Base-by-base conservation (phyloP, 2,113 vertebrate genomes). In the Atractosteus spatula region DNA sequence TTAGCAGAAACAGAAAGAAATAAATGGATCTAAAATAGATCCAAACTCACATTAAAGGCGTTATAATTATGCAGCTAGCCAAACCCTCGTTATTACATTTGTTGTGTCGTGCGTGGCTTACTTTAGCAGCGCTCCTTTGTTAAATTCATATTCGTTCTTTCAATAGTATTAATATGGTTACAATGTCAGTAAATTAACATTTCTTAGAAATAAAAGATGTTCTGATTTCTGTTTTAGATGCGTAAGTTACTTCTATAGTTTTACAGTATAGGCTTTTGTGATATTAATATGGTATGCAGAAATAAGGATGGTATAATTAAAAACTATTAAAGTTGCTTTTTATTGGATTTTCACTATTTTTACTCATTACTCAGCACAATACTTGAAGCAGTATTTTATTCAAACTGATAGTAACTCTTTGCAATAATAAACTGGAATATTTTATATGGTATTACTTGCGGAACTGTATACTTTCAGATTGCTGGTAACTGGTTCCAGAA, bases 161-260 rank as follows among this genome's bases (percentile, higher is more conserved):
- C 56, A 51, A 59, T 73, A 68, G 43, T 56, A 73, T 16, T 66
- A 6, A 54, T 72, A 13, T 68, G 41, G 44, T 41, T 41, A 41
- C 67, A 66, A 16, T 45, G 43, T 7, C 64, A 47, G 42, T 14
- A 65, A 65, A 8, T 44, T 45, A 44, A 45, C 42, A 66, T 42
- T 42, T 51, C 16, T 45, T 66, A 66, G 64, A 42, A 45, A 66
- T 66, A 14, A 14, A 66, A 10, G 7, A 47, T 65, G n/a, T 44
- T 12, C 64, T 66, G 41, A 44, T 66, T 66, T 66, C 42, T 66
- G 64, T 66, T 47, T 45, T 14, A 14, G 14, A 14, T 47, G 29
- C 43, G 11, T 45, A 47, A 14, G 7, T 66, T 66, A 45, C 64
- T 47, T 5, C 64, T 47, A n/a, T 44, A 45, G 64, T 66, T 66